A percentile compares a stretch with the other conserved stretches of the same genome.
Conservation (phyloP, 2,797 vertebrate species). For the Artibeus lituratus region DNA sequence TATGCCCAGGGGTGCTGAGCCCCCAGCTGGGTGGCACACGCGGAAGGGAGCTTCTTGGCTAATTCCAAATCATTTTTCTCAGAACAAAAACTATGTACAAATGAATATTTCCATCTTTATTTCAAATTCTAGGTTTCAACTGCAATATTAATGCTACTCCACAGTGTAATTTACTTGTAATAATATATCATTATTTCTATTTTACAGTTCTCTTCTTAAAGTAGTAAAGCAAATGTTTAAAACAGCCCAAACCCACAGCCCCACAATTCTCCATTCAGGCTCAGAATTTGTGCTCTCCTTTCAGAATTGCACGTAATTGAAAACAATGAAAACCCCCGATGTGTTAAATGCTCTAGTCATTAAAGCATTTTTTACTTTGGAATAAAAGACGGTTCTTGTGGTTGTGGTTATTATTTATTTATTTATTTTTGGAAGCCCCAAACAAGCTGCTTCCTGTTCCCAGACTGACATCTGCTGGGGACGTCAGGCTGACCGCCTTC, state of each 20-base stretch:
- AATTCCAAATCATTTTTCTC: slow-evolving; percentile 79
- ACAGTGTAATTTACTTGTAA: slow-evolving; percentile 86
- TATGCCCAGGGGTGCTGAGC: neutral
- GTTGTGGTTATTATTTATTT: slow-evolving; percentile 72
- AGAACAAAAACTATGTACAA: slow-evolving; percentile 84
- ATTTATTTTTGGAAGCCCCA: slow-evolving; percentile 75
- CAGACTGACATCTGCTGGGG: slow-evolving; percentile 78
- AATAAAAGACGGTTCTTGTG: slow-evolving; percentile 75
- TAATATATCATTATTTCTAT: slow-evolving; percentile 87
- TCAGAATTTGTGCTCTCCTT: slow-evolving; percentile 77
- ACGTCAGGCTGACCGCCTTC: slow-evolving; percentile 61
- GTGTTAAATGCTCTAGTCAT: slow-evolving; percentile 80
- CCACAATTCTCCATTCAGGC: slow-evolving; percentile 81
- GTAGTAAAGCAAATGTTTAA: slow-evolving; percentile 85
- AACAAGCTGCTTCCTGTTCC: slow-evolving; percentile 72
- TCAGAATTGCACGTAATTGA: slow-evolving; percentile 82
- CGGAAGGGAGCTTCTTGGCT: slow-evolving; percentile 69
- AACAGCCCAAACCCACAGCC: slow-evolving; percentile 80
- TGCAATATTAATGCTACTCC: slow-evolving; percentile 85
- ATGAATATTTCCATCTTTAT: slow-evolving; percentile 86
- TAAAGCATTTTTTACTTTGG: slow-evolving; percentile 78
- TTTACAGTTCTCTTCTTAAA: slow-evolving; percentile 86
- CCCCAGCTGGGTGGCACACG: neutral
- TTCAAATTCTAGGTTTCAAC: slow-evolving; percentile 87
- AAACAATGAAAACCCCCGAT: slow-evolving; percentile 81